Evolutionary conservation across 2,797 vertebrate species (phyloP), one percentile per base, ranked within the genome.

Genomic region (Enteromius viviparus): DNA sequence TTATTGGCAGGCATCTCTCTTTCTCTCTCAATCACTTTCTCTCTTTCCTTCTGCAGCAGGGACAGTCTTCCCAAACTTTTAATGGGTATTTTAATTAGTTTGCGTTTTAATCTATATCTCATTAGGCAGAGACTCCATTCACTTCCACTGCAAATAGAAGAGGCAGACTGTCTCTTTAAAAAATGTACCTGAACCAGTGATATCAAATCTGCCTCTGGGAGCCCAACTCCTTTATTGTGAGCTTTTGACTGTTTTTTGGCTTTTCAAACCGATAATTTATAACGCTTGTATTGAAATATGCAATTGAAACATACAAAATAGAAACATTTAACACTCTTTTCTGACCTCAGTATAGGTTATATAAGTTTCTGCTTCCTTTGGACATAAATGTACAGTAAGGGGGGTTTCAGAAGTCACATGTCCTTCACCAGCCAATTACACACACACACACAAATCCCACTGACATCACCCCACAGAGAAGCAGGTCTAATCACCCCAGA

Each of bases 31-130:
- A 40, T 66, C 51, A 29, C 37, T 19, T 45, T 29, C 80, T 65
- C 66, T 53, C 26, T 80, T 49, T 68, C 37, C 7, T 17, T 55
- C 45, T 60, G 68, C 47, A 65, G 47, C 60, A 47, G 70, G 66
- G 84, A 84, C 47, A 77, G 11, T 80, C 80, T 80, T 66, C 71
- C 69, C 82, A 69, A 80, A 88, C 84, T 83, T 89, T 86, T 88
- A 86, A 88, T 85, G 82, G 74, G 82, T 86, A 64, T 88, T 88
- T 88, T 85, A 86, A 89, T 89, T 86, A 87, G 80, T 87, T 89
- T 79, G 70, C 83, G 29, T 86, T 88, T 89, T 89, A 89, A 86
- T 89, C 83, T 86, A 85, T 86, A 86, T 81, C 80, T 87, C 85
- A 89, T 89, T 89, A 86, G 40, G 76, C 66, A 84, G 81, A 70